phyloP scores from a whole-genome alignment of 2,888 invertebrate species.

The Galeopsomyia nigrocyanea region DNA sequence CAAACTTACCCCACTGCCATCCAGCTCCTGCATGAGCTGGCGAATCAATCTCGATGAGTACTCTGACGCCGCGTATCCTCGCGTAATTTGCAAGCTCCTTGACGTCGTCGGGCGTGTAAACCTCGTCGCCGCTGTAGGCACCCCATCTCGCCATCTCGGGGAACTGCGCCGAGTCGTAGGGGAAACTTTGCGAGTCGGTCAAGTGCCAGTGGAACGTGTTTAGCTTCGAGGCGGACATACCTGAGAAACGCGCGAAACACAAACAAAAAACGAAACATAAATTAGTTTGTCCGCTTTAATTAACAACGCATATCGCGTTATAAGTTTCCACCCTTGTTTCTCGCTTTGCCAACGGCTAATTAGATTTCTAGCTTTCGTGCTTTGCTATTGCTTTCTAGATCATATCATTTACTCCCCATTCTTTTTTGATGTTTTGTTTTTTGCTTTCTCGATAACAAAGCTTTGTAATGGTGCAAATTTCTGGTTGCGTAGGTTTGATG shows the following conservation, averaged over 20 bases:
- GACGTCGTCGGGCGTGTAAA: conserved; percentile 81
- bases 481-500: too few species aligned
- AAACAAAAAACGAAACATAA: neutral
- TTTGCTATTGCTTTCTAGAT: too few species aligned
- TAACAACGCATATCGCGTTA: neutral
- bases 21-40: conserved; percentile 92
- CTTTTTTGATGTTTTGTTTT: too few species aligned
- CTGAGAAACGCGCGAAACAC: conserved; percentile 8
- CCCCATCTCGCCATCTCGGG: conserved; percentile 87
- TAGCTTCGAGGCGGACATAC: conserved; percentile 88
- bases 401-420: too few species aligned
- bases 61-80: conserved; percentile 84
- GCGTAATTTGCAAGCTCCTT: conserved; percentile 83
- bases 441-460: too few species aligned
- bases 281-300: neutral
- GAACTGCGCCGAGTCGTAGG: conserved; percentile 81
- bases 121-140: conserved; percentile 85
- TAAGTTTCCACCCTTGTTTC: too few species aligned
- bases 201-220: conserved; percentile 96
- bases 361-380: neutral
- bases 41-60: conserved; percentile 90
- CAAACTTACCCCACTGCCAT: conserved; percentile 81
- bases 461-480: too few species aligned
- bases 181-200: conserved; percentile 93
- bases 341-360: neutral